Conservation (phyloP, 2,113 vertebrate species). For the Microcebus lehilahytsara region DNA sequence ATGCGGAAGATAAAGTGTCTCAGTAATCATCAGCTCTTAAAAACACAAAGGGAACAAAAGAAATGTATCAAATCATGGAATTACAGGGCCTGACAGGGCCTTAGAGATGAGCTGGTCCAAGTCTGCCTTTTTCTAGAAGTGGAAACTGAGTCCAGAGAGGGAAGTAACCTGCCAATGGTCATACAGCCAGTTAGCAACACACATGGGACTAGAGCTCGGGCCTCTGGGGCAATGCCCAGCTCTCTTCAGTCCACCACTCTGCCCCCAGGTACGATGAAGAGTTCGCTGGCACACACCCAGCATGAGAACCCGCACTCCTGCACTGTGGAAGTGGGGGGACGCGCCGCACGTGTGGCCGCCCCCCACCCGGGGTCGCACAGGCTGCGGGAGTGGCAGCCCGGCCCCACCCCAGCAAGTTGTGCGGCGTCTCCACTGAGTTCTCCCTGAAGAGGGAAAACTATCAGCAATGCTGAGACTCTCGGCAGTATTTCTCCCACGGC, state of each 20-base stretch:
- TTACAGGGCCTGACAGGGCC: neutral
- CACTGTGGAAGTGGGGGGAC: neutral
- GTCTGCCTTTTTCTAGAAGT: neutral
- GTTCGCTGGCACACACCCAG: neutral
- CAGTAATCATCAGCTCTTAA: neutral
- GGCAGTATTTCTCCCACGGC: constrained; percentile 45
- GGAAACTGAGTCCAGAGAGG: neutral
- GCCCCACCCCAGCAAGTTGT: neutral
- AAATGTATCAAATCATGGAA: neutral
- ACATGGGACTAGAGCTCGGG: neutral
- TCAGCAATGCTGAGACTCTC: neutral
- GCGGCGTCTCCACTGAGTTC: neutral
- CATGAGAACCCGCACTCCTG: rapidly evolving
- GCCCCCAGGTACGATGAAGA: neutral
- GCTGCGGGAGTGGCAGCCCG: neutral
- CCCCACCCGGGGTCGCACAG: neutral
- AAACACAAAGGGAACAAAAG: neutral
- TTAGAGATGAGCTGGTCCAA: neutral
- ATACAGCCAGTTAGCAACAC: neutral
- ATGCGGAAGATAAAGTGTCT: neutral
- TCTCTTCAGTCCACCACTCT: neutral
- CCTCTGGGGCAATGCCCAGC: neutral
- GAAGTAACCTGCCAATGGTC: neutral
- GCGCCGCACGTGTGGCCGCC: neutral
- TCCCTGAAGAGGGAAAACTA: neutral